Conservation (phyloP, 2,797 vertebrate genomes). For the Dromococcyx pavoninus region DNA sequence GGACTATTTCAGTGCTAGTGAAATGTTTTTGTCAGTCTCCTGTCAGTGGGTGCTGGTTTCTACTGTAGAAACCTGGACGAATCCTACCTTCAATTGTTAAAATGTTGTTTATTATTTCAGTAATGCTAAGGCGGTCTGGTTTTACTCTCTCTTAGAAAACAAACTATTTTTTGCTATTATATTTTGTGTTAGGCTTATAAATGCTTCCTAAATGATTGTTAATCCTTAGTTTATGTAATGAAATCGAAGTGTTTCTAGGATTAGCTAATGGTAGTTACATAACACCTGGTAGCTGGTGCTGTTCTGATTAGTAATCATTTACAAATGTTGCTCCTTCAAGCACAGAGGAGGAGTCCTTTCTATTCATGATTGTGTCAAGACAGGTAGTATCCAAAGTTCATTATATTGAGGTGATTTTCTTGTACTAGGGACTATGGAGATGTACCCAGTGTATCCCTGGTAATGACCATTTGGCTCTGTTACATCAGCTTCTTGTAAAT, state of each 20-base stretch:
- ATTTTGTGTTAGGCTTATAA: background rate
- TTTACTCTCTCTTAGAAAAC: background rate
- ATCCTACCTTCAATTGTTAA: background rate
- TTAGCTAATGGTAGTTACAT: background rate
- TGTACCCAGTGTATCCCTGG: background rate
- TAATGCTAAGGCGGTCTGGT: background rate
- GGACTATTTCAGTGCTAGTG: background rate
- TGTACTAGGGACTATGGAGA: background rate
- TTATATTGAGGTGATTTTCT: background rate
- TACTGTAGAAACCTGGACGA: background rate
- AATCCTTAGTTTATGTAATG: background rate
- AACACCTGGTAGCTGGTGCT: background rate
- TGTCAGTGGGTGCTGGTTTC: background rate
- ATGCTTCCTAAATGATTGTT: background rate
- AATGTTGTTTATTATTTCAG: background rate
- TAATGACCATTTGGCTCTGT: background rate
- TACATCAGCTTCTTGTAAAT: background rate
- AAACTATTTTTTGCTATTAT: too few species aligned
- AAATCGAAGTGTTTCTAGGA: background rate
- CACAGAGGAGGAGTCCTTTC: background rate
- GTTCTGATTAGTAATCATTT: background rate
- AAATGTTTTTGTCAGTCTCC: background rate
- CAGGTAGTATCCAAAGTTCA: background rate
- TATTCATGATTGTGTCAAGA: background rate
- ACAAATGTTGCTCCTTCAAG: background rate